Evolutionary conservation across 2,888 invertebrate species (phyloP).

Genomic region (Apamea anceps): DNA sequence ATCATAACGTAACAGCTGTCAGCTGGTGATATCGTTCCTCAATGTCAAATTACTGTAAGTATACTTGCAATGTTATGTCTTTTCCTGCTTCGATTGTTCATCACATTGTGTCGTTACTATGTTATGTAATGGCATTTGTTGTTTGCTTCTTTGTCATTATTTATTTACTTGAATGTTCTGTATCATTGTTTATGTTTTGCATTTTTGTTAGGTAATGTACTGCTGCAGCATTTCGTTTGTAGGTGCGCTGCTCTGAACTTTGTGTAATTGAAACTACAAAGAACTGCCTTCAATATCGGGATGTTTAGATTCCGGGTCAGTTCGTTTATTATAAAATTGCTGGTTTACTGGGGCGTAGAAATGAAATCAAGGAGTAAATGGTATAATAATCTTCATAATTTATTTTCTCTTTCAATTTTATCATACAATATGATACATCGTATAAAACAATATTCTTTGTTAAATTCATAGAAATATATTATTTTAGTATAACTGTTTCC

Average conservation of each 20-base stretch:
- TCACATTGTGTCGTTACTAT: slow-evolving; percentile 22
- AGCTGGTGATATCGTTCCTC: slow-evolving; percentile 43
- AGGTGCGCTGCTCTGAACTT: slow-evolving; percentile 9
- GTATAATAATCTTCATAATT: slow-evolving; percentile 90
- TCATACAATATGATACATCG: slow-evolving; percentile 89
- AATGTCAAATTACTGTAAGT: slow-evolving; percentile 52
- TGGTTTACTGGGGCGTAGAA: slow-evolving; percentile 57
- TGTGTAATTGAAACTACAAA: slow-evolving; percentile 14
- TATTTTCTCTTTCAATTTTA: slow-evolving; percentile 87
- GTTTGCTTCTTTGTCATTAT: slow-evolving; percentile 45
- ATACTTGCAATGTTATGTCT: slow-evolving; percentile 29
- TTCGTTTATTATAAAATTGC: not conserved
- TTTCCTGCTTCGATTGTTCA: slow-evolving; percentile 42
- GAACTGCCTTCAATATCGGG: not conserved
- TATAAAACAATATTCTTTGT: slow-evolving; percentile 91
- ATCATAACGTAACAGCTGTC: slow-evolving; percentile 37
- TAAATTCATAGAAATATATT: slow-evolving; percentile 90
- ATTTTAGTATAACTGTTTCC: slow-evolving; percentile 89
- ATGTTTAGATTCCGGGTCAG: not conserved
- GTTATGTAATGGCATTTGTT: slow-evolving; percentile 53
- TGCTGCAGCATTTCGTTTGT: not conserved
- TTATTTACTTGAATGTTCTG: slow-evolving; percentile 50
- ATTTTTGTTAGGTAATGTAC: slow-evolving; percentile 9
- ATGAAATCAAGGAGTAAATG: slow-evolving; percentile 84
- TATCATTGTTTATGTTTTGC: slow-evolving; percentile 53